A percentile compares a stretch with the other conserved stretches of the same genome.
phyloP scores from a whole-genome alignment of 23 tunicate species.

The Botrylloides violaceus region DNA sequence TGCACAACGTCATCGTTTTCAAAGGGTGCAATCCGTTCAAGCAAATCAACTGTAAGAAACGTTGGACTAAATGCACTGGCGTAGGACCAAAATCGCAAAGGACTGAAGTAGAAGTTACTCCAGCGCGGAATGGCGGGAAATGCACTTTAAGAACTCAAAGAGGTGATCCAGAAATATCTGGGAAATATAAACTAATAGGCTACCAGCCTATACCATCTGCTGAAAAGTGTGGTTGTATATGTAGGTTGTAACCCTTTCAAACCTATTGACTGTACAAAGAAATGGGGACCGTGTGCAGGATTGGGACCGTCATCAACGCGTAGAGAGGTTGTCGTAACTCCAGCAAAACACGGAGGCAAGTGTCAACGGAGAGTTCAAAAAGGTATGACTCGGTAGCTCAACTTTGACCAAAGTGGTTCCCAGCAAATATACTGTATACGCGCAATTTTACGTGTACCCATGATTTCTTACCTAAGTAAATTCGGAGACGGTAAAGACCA shows the following conservation, averaged over 20 bases:
- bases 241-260: too few relatives aligned
- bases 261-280: neutral
- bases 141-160: constrained; percentile 1
- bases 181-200: neutral
- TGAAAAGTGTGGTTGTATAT: too few relatives aligned
- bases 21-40: neutral
- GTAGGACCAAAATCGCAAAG: neutral
- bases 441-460: too few relatives aligned
- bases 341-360: constrained; percentile 1
- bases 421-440: too few relatives aligned
- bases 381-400: too few relatives aligned
- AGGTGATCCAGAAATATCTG: neutral
- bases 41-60: constrained; percentile 1
- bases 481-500: too few relatives aligned
- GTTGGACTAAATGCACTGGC: neutral
- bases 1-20: neutral
- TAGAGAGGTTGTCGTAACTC: neutral
- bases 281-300: neutral
- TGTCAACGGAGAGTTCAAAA: neutral
- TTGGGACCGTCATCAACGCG: neutral
- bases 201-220: neutral
- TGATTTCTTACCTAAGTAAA: too few relatives aligned
- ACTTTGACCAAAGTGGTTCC: too few relatives aligned
- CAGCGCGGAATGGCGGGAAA: constrained; percentile 6
- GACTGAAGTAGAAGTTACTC: constrained; percentile 1